Base-by-base conservation (phyloP, 1,140 invertebrate genomes). In the Ceratina calcarata region DNA sequence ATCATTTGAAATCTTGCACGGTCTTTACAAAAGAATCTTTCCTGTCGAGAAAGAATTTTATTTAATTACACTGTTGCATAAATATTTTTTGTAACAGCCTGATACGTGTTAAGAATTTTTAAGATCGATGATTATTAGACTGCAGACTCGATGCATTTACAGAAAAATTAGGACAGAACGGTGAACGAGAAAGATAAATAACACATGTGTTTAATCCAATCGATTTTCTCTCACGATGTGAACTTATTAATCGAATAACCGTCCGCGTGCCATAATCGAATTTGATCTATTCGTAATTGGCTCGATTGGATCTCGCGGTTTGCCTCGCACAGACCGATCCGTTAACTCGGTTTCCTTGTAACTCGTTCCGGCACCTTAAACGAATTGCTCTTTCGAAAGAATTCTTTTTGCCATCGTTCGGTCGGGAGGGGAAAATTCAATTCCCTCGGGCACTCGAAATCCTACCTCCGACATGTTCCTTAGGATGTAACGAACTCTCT, bases 241-340 rank as follows among this genome's bases (percentile, higher is more conserved):
- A 53, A 53, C 51, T 66, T 79, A 73, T 79, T 66, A 74, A 74
- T 66, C 62, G 61, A 24, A 66, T 79, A 67, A 60, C 77, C 55
- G 53, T 22, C 4, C 37, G 37, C 13, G 15, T 0, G 32, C 22
- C 18, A 2, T 79, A 66, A 58, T 27, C 22, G 76, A 71, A 79
- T 55, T 74, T 74, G 49, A 79, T 78, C 51, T 45, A 20, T 51
- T 13, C 22, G 45, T 74, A 73, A 74, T 79, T 79, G 69, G 62
- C 27, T 66, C 71, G 78, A 74, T 20, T 67, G 61, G 45, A 67
- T 74, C 53, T 16, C 20, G 69, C 24, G 37, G 37, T 3, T 57
- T 24, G 12, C 20, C 53, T 18, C 20, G 15, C 37, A 45, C 32
- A 6, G 22, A 8, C 15, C 24, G 24, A 55, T 22, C 37, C 49